Base-by-base conservation (phyloP, 2,797 vertebrate genomes). In the Lepus townsendii region DNA sequence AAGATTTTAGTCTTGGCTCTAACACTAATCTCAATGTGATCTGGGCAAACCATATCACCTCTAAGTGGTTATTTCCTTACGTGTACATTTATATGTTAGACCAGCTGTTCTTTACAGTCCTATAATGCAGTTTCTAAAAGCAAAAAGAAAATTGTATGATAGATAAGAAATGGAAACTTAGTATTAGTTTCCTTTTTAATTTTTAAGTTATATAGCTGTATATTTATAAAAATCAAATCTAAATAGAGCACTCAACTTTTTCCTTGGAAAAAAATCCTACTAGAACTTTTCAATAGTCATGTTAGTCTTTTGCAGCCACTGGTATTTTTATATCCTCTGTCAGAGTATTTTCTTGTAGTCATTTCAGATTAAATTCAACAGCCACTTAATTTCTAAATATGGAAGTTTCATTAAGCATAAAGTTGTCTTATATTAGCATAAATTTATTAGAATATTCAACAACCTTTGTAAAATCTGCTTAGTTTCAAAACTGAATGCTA, bases 361-460 rank as follows among this genome's bases (percentile, higher is more conserved):
- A 92, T 93, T 96, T 62, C 52, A 94, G 82, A 90, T 75, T 91
- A 69, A 92, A 89, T 10, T n/a, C 35, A 38, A 82, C 35, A 92
- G n/a, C 35, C 86, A 82, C 42, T 86, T 89, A 78, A 60, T 83
- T 96, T 32, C 42, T 69, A 75, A 87, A 65, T 17, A 71, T 71
- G 19, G 72, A 63, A 92, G 13, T 92, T 86, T 13, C 24, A 93
- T 72, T 85, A 77, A 72, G 78, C 19, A 82, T 35, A 22, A 52
- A 71, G 12, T 83, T 92, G 22, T 75, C 30, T 86, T 66, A 60
- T n/a, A 91, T 79, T 71, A 83, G 14, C 30, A 30, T 35, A 7
- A 3, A 24, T 79, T 90, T 65, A 27, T 71, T 83, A 84, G 16
- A 14, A 6, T 89, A 75, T n/a, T 79, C 26, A 75, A 30, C 42